Evolutionary conservation across 2,797 vertebrate genomes (phyloP).

Genomic region (Phrynocephalus forsythii): DNA sequence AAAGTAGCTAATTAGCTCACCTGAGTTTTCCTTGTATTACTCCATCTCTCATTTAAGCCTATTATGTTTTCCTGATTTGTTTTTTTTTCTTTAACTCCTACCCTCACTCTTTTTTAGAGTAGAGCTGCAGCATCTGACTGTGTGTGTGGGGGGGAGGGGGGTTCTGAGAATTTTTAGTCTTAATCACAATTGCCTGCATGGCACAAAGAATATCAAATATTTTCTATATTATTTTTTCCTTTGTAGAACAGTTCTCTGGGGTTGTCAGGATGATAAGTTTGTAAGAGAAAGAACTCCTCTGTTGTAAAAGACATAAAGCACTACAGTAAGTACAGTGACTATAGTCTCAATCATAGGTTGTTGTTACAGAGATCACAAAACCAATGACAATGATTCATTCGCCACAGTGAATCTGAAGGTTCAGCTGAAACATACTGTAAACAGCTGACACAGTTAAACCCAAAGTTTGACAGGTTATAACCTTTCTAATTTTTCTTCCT

Average conservation of each 20-base stretch:
- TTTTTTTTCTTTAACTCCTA: not conserved
- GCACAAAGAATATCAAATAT: not conserved
- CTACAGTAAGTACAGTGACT: too few relatives aligned
- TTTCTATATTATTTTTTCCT: not conserved
- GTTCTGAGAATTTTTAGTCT: not conserved
- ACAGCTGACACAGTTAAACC: constrained; percentile 66
- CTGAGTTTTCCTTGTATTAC: not conserved
- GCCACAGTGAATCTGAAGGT: constrained; percentile 30
- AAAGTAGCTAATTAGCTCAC: not conserved
- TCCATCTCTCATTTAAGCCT: not conserved
- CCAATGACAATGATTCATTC: not conserved
- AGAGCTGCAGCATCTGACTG: not conserved
- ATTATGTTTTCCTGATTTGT: not conserved
- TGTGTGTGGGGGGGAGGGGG: too few relatives aligned
- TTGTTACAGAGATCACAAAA: constrained; percentile 19
- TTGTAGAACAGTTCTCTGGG: not conserved
- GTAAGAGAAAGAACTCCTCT: too few relatives aligned
- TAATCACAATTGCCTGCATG: too few relatives aligned
- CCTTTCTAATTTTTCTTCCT: constrained; percentile 74
- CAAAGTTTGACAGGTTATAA: constrained; percentile 68
- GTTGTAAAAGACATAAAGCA: too few relatives aligned
- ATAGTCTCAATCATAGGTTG: constrained; percentile 11
- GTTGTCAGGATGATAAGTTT: too few relatives aligned
- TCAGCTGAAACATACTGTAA: constrained; percentile 13
- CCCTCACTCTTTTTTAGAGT: not conserved